Percentiles rank a stretch among this genome's conserved stretches.
These are phyloP conservation scores for Acronicta leporina DNA, from an alignment of 2,888 invertebrate genomes.

Conservation along the genomic window DNA sequence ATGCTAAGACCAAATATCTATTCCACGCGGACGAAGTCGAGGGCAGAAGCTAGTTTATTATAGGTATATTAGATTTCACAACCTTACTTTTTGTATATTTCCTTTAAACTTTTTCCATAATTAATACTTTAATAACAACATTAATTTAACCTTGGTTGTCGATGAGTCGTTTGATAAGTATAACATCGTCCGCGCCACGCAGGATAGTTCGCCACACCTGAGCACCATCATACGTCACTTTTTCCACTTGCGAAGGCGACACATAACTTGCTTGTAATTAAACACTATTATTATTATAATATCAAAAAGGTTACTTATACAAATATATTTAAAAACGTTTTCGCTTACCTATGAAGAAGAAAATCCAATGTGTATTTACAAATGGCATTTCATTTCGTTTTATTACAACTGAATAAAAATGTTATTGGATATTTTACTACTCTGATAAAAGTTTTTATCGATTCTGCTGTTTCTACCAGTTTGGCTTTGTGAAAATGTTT, in stretches of 20 bases:
- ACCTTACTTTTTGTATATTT: background rate
- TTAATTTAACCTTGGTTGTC: conserved; percentile 55
- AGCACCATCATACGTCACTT: conserved; percentile 56
- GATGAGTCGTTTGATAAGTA: conserved; percentile 56
- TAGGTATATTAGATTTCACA: too few relatives aligned
- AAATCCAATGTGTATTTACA: conserved; percentile 45
- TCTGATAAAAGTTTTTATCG: conserved; percentile 40
- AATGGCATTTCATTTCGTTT: conserved; percentile 49
- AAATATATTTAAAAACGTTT: conserved; percentile 18
- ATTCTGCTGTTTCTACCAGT: conserved; percentile 18
- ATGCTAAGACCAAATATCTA: too few relatives aligned
- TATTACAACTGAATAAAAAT: conserved; percentile 39
- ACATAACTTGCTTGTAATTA: conserved; percentile 30
- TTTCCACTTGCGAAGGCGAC: conserved; percentile 26
- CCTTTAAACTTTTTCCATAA: background rate
- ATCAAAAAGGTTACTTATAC: conserved; percentile 5
- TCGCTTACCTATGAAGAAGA: conserved; percentile 55
- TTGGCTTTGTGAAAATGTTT: conserved; percentile 35
- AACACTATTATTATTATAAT: conserved; percentile 16
- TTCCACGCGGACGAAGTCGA: too few relatives aligned
- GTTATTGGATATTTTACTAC: conserved; percentile 41
- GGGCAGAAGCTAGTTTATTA: too few relatives aligned
- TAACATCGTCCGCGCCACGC: conserved; percentile 45
- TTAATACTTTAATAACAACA: too few relatives aligned
- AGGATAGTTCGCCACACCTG: conserved; percentile 65